A percentile compares a stretch with the other conserved stretches of the same genome.
phyloP scores from a whole-genome alignment of 2,797 vertebrate species.

The Perodicticus potto region DNA sequence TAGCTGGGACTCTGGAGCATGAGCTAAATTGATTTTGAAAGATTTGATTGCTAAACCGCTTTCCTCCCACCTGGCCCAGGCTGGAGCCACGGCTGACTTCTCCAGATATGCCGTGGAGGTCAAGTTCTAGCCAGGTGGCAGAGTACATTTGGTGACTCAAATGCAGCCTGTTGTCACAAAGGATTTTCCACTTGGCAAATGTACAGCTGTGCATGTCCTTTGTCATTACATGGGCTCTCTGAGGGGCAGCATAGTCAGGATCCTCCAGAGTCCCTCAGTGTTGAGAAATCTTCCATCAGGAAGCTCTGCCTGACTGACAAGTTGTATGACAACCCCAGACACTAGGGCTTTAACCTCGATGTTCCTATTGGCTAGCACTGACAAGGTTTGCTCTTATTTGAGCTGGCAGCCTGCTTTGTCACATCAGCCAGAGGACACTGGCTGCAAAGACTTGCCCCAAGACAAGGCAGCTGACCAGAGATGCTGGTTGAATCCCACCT shows the following conservation, averaged over 20 bases:
- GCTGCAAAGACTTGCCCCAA: constrained; percentile 22
- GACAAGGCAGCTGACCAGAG: constrained; percentile 44
- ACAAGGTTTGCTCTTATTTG: constrained; percentile 66
- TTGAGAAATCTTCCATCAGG: constrained; percentile 84
- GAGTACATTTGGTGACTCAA: constrained; percentile 93
- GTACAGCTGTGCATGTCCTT: constrained; percentile 90
- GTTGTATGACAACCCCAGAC: constrained; percentile 82
- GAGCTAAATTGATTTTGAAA: constrained; percentile 95
- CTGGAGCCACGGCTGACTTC: constrained; percentile 92
- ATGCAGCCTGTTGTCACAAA: constrained; percentile 94
- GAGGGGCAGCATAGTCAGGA: constrained; percentile 84
- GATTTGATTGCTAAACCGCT: constrained; percentile 92
- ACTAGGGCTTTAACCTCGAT: constrained; percentile 82
- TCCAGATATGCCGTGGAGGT: constrained; percentile 92
- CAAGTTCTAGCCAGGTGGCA: constrained; percentile 92
- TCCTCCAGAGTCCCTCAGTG: constrained; percentile 84
- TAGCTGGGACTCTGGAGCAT: constrained; percentile 90
- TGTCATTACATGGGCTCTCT: constrained; percentile 84
- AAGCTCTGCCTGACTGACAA: constrained; percentile 83
- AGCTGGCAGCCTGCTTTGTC: constrained; percentile 66
- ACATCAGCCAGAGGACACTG: neutral
- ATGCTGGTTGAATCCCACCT: neutral
- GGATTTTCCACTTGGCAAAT: constrained; percentile 91
- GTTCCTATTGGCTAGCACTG: constrained; percentile 61
- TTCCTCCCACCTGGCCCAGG: constrained; percentile 89